Evolutionary conservation across 2,888 invertebrate genomes (phyloP), one percentile per base, ranked within the genome.

Genomic region (Alsophila aescularia): DNA sequence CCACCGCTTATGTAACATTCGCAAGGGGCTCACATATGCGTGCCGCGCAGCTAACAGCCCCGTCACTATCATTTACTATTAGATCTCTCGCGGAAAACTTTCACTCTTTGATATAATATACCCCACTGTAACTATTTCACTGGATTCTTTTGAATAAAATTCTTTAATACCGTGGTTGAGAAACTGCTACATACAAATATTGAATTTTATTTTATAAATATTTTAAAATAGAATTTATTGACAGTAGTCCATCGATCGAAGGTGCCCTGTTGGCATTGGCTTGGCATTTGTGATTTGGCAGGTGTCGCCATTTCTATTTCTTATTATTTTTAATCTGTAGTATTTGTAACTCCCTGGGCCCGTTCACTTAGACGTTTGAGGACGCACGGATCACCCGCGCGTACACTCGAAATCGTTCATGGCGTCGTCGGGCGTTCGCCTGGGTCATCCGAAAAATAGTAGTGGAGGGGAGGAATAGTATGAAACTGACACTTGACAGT

Each of bases 191-290:
- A 64, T 65, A 66, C 69, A 64, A 59, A 21, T 64, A 58, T 9
- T 61, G 56, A 62, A 67, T 55, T 69, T 72, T 76, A 76, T 73
- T 81, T 76, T 75, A 70, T 70, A 78, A 76, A 74, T 78, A 79
- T 76, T 81, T 79, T 70, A 75, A 34, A 68, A 73, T 72, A 76
- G 66, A 82, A 81, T 75, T 80, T 83, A 77, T 88, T 90, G 90
- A 90, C 90, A 88, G 85, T 78, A 81, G 71, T 72, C 84, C 87
- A 90, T 90, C 89, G 91, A 92, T 90, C 90, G 90, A 87, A 91
- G 87, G 88, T 92, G 92, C 91, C 92, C 83, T 86, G 92, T 91
- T 92, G 92, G n/a, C n/a, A n/a, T n/a, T n/a, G n/a, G n/a, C n/a
- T n/a, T n/a, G n/a, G n/a, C n/a, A n/a, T n/a, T n/a, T n/a, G n/a